Evolutionary conservation across 2,888 invertebrate species (phyloP).

Genomic region (Drosophila rellima): DNA sequence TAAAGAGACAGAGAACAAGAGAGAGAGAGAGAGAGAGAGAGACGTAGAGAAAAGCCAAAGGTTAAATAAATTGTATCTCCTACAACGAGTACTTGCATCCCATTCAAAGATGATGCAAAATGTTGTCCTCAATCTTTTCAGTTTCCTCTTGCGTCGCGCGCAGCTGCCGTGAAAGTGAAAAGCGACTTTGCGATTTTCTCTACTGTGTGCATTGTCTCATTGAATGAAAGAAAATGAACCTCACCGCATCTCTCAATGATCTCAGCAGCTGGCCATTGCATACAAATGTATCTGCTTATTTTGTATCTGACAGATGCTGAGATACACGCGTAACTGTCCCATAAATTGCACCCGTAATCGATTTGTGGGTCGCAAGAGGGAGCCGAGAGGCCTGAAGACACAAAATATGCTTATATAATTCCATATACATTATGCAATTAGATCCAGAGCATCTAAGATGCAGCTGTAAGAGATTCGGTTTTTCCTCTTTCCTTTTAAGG

Average conservation of each 20-base stretch:
- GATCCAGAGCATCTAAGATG: constrained; percentile 40
- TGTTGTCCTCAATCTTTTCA: constrained; percentile 33
- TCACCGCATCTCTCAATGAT: constrained; percentile 15
- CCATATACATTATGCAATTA: constrained; percentile 70
- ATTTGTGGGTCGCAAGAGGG: constrained; percentile 36
- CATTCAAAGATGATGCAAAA: constrained; percentile 60
- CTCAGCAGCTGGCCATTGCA: constrained; percentile 42
- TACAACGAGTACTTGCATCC: constrained; percentile 16
- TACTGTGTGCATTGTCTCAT: constrained; percentile 40
- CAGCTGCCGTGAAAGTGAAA: constrained; percentile 52
- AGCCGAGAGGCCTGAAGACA: constrained; percentile 21
- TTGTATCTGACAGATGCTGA: constrained; percentile 39
- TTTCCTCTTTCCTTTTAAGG: constrained; percentile 26
- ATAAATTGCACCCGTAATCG: constrained; percentile 72
- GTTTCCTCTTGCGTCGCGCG: constrained; percentile 24
- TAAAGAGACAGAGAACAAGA: constrained; percentile 9
- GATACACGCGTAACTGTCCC: constrained; percentile 56
- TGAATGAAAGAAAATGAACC: constrained; percentile 27
- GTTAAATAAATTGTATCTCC: constrained; percentile 34
- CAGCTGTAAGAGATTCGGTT: constrained; percentile 50
- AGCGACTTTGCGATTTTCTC: constrained; percentile 54
- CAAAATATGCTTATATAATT: constrained; percentile 50
- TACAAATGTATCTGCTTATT: constrained; percentile 12
- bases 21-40: neutral
- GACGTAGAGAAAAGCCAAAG: constrained; percentile 42